These are phyloP conservation scores for Drosophila mayaguana DNA, from an alignment of 2,888 invertebrate genomes.

Conservation along the genomic window DNA sequence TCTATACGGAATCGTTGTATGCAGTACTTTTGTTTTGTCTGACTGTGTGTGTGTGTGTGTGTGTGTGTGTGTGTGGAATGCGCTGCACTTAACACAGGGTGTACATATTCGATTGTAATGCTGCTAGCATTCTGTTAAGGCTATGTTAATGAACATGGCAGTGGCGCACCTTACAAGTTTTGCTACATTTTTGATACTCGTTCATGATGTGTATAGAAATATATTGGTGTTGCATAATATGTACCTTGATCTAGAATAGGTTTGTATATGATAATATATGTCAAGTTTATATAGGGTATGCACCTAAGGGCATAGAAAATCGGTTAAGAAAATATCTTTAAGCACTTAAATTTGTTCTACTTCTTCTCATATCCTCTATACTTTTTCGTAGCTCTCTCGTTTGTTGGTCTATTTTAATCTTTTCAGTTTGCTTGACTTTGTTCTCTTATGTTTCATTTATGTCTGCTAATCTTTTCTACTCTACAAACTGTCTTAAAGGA, in stretches of 20 bases:
- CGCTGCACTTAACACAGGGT: constrained; percentile 34
- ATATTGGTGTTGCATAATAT: no score
- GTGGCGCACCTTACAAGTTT: constrained; percentile 19
- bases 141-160: constrained; percentile 59
- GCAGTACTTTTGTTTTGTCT: background rate
- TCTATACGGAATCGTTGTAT: constrained; percentile 34
- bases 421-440: background rate
- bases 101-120: constrained; percentile 9
- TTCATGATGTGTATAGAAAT: background rate
- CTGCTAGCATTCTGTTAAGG: constrained; percentile 47
- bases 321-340: background rate
- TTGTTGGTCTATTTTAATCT: no score
- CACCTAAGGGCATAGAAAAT: background rate
- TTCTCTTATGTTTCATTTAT: no score
- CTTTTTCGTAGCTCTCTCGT: background rate
- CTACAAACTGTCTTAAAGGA: background rate
- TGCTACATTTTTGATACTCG: background rate
- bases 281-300: background rate
- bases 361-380: background rate
- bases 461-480: no score
- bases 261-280: no score
- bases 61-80: constrained; percentile 9
- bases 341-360: background rate
- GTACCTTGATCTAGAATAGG: background rate
- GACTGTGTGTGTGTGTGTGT: constrained; percentile 6